Evolutionary conservation across 2,888 invertebrate genomes (phyloP).

Genomic region (Mesorhabditis sp.): DNA sequence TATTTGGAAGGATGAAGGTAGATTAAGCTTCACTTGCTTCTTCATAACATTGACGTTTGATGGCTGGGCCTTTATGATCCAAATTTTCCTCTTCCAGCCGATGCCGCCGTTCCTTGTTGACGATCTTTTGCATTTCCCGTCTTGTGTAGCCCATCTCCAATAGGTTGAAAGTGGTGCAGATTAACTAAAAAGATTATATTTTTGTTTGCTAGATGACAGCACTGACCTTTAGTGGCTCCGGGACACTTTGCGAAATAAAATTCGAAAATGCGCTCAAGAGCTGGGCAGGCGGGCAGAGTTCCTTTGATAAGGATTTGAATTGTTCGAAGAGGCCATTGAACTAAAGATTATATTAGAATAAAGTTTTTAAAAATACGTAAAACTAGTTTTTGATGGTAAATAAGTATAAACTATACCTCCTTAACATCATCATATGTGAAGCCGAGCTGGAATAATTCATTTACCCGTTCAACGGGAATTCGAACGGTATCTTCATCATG

Average conservation of each 20-base stretch:
- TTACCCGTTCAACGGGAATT: slow-evolving; percentile 32
- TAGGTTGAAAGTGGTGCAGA: not conserved
- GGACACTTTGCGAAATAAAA: slow-evolving; percentile 4
- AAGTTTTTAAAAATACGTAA: not conserved
- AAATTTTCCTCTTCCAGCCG: not conserved
- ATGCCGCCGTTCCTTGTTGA: not conserved
- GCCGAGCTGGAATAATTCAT: slow-evolving; percentile 34
- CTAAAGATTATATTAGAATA: not conserved
- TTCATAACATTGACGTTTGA: no score
- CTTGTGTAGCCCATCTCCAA: not conserved
- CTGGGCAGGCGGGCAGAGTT: not conserved
- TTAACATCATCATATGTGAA: slow-evolving; percentile 38
- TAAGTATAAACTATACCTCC: slow-evolving; percentile 14
- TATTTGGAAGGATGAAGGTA: no score
- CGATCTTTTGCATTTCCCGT: slow-evolving; percentile 4
- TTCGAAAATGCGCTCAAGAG: not conserved
- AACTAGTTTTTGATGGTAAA: no score
- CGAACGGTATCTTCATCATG: slow-evolving; percentile 23
- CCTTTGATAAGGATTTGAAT: not conserved
- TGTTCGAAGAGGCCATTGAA: slow-evolving; percentile 6
- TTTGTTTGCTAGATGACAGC: not conserved
- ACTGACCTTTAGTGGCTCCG: not conserved
- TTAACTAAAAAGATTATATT: not conserved
- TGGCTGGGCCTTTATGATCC: not conserved
- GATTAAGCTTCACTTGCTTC: no score